phyloP scores from a whole-genome alignment of 2,113 vertebrate species.

The Phaetusa simplex region DNA sequence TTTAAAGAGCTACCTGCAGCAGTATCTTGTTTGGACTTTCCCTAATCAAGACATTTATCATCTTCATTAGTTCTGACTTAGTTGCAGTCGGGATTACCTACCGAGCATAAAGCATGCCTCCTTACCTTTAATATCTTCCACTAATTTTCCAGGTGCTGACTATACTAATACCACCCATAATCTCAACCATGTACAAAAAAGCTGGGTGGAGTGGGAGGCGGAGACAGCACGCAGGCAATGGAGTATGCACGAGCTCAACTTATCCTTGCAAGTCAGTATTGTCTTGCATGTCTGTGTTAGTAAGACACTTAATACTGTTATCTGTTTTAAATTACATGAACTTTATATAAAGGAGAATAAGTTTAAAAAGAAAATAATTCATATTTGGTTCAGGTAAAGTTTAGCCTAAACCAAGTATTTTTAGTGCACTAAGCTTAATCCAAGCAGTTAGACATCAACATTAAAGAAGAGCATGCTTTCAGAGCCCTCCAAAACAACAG shows the following conservation, averaged over 20 bases:
- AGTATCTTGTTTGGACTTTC: neutral
- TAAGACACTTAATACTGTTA: neutral
- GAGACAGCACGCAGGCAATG: accelerated
- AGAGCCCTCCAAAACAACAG: neutral
- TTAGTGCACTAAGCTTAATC: neutral
- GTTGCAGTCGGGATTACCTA: neutral
- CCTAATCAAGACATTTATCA: neutral
- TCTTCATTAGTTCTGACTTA: neutral
- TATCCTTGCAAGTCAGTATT: neutral
- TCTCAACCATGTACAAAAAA: neutral
- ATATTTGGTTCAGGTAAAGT: neutral
- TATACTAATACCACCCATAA: neutral
- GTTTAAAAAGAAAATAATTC: neutral
- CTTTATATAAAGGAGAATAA: neutral
- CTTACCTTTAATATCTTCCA: neutral
- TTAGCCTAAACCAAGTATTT: neutral
- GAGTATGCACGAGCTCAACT: neutral
- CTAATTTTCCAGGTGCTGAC: neutral
- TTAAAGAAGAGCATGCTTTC: neutral
- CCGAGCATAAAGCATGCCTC: neutral
- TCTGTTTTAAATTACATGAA: neutral
- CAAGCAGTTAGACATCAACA: neutral
- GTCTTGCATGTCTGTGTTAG: no score
- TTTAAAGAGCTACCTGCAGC: neutral
- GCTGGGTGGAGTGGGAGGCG: neutral